A percentile compares a stretch with the other conserved stretches of the same genome.
Evolutionary conservation across 2,888 invertebrate genomes (phyloP).

Genomic region (Philhelius pedissequus): DNA sequence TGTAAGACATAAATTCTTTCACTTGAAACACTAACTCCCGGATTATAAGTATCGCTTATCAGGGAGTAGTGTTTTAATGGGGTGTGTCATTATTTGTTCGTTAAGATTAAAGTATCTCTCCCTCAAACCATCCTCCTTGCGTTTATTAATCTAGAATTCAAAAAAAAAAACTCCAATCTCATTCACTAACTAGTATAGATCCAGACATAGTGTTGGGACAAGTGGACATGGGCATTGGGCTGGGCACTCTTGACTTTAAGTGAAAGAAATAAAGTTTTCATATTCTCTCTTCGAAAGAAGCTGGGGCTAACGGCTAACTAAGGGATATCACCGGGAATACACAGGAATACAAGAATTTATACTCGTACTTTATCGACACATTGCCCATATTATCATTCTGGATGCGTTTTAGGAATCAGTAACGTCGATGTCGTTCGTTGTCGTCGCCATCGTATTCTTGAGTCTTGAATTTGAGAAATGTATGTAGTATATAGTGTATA

Average conservation of each 20-base stretch:
- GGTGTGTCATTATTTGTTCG: conserved; percentile 68
- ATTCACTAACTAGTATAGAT: conserved; percentile 31
- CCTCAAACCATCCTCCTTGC: background rate
- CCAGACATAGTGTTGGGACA: conserved; percentile 23
- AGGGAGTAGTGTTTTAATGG: conserved; percentile 48
- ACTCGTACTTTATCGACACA: conserved; percentile 9
- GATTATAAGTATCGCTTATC: conserved; percentile 24
- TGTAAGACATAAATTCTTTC: background rate
- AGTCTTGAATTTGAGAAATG: conserved; percentile 21
- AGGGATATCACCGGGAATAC: conserved; percentile 5
- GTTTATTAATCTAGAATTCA: conserved; percentile 19
- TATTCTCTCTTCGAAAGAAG: background rate
- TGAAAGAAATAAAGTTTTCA: conserved; percentile 37
- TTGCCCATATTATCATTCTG: conserved; percentile 51
- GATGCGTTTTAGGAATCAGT: conserved; percentile 57
- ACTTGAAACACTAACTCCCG: background rate
- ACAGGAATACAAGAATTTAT: background rate
- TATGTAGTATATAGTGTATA: no score
- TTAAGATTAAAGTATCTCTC: conserved; percentile 51
- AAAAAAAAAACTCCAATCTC: conserved; percentile 9
- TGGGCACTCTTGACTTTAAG: conserved; percentile 18
- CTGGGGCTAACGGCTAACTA: background rate
- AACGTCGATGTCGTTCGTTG: background rate
- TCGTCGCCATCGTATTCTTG: conserved; percentile 1
- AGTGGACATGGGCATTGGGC: no score